phyloP scores from a whole-genome alignment of 2,113 vertebrate species.

The Sceloporus undulatus region DNA sequence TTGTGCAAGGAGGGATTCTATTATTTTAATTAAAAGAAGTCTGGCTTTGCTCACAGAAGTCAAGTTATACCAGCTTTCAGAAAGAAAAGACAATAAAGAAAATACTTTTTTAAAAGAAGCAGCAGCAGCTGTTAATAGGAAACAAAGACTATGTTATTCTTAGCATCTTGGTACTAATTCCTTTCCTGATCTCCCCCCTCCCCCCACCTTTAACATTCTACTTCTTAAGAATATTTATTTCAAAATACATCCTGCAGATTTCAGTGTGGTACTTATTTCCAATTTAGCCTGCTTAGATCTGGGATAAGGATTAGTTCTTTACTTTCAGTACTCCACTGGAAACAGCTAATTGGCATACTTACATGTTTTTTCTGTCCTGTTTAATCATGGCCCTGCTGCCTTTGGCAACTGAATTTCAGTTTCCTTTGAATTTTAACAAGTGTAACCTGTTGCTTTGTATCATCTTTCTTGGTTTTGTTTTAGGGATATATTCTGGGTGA shows the following conservation, averaged over 20 bases:
- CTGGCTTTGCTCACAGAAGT: too few relatives aligned
- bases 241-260: neutral
- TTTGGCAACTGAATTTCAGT: conserved; percentile 8
- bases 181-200: neutral
- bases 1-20: too few relatives aligned
- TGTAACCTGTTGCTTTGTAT: conserved; percentile 3
- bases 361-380: neutral
- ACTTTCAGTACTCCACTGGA: neutral
- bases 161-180: neutral
- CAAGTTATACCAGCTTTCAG: too few relatives aligned
- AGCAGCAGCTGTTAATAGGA: too few relatives aligned
- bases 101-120: too few relatives aligned
- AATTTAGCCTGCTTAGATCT: neutral
- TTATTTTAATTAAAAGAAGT: too few relatives aligned
- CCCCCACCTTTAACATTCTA: neutral
- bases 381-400: conserved; percentile 21
- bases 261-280: conserved; percentile 1
- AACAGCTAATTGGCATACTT: neutral
- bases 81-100: too few relatives aligned
- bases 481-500: conserved; percentile 44
- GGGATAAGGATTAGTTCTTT: neutral
- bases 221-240: neutral
- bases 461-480: neutral
- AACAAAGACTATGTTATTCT: too few relatives aligned
- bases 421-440: conserved; percentile 38